These are phyloP conservation scores for Azemiops feae DNA, from an alignment of 2,113 vertebrate species.

Conservation along the genomic window DNA sequence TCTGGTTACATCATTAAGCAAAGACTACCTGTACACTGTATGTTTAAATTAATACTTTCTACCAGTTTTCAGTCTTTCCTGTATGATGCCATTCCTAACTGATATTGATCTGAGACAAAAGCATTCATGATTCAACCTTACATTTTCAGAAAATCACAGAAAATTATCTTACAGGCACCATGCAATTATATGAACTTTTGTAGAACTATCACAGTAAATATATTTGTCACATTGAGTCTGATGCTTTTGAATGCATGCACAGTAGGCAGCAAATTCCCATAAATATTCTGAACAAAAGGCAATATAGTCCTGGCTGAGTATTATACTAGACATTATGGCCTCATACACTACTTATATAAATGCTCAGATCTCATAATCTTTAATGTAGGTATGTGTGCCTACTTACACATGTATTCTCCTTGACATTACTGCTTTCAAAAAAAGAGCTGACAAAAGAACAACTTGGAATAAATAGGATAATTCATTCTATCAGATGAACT, in stretches of 20 bases:
- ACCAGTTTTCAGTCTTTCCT: background rate
- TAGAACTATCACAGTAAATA: slow-evolving; percentile 16
- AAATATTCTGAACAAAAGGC: background rate
- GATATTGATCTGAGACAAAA: no score
- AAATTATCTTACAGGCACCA: background rate
- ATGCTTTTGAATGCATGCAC: background rate
- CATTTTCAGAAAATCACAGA: background rate
- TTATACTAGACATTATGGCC: slow-evolving; percentile 24
- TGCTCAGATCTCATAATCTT: slow-evolving; percentile 17
- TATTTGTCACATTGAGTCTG: background rate
- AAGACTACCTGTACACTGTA: background rate
- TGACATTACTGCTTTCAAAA: slow-evolving; percentile 38
- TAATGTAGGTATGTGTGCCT: slow-evolving; percentile 1
- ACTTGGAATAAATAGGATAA: slow-evolving; percentile 14
- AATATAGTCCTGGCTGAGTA: background rate
- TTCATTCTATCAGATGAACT: slow-evolving; percentile 41
- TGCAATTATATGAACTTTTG: background rate
- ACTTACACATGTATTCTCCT: background rate
- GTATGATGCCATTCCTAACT: no score
- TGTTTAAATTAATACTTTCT: background rate
- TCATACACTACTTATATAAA: slow-evolving; percentile 45
- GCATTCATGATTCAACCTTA: background rate
- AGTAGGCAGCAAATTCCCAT: background rate
- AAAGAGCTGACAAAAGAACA: slow-evolving; percentile 28
- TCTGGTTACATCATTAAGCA: no score